Evolutionary conservation across 2,797 vertebrate species (phyloP).

Genomic region (Parambassis ranga): DNA sequence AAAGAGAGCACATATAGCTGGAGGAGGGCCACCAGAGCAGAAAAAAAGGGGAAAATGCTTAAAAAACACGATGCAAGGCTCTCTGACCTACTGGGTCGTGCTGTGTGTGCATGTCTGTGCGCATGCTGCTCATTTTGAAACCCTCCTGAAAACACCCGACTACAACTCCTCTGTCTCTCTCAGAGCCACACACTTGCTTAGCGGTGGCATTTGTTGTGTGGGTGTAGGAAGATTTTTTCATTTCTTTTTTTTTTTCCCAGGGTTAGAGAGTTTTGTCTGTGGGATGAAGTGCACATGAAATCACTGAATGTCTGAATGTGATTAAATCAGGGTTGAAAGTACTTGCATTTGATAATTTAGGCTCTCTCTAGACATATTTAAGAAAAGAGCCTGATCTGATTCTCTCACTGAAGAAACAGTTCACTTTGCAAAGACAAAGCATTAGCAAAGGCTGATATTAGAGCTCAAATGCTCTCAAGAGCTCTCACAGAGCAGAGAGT

Average conservation of each 20-base stretch:
- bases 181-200: slow-evolving; percentile 31
- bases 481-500: slow-evolving; percentile 15
- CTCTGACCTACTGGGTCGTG: slow-evolving; percentile 47
- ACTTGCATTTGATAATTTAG: slow-evolving; percentile 25
- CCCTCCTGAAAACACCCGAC: slow-evolving; percentile 12
- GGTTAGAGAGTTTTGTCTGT: slow-evolving; percentile 30
- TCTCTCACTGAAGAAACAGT: slow-evolving; percentile 12
- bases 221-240: slow-evolving; percentile 31
- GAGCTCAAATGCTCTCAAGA: slow-evolving; percentile 11
- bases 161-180: slow-evolving; percentile 40
- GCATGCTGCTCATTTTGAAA: slow-evolving; percentile 33
- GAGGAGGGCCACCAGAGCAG: slow-evolving; percentile 49
- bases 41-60: slow-evolving; percentile 16
- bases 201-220: slow-evolving; percentile 53
- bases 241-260: background rate
- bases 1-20: slow-evolving; percentile 58
- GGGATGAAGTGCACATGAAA: slow-evolving; percentile 17
- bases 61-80: slow-evolving; percentile 45
- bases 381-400: background rate
- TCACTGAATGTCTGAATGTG: slow-evolving; percentile 17
- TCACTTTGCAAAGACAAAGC: slow-evolving; percentile 20
- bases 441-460: slow-evolving; percentile 35
- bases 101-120: slow-evolving; percentile 5
- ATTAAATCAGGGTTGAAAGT: slow-evolving; percentile 35
- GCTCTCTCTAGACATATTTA: slow-evolving; percentile 9